Evolutionary conservation across 2,888 invertebrate species (phyloP).

Genomic region (Harpagoxenus sublaevis): DNA sequence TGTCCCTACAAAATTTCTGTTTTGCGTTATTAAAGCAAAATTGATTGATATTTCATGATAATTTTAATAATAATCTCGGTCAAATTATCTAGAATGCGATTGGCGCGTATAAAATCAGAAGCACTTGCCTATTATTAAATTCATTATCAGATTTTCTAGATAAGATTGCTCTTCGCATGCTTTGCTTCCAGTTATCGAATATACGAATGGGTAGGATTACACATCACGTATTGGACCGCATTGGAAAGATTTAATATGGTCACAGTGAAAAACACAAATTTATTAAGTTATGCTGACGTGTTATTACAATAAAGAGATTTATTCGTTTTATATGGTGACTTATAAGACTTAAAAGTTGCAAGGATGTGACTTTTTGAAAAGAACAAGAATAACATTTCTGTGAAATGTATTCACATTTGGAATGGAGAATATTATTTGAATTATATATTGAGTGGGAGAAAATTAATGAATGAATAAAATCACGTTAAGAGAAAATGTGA

Average conservation of each 20-base stretch:
- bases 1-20: neutral
- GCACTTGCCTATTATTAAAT: slow-evolving; percentile 18
- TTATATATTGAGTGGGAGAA: neutral
- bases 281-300: neutral
- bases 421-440: slow-evolving; percentile 1
- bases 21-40: slow-evolving; percentile 3
- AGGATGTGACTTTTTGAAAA: neutral
- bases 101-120: neutral
- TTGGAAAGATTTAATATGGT: neutral
- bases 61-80: neutral
- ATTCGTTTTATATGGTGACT: neutral
- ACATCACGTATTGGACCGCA: slow-evolving; percentile 4
- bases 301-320: neutral
- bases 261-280: neutral
- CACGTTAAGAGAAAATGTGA: neutral
- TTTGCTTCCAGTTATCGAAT: slow-evolving; percentile 32
- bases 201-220: neutral
- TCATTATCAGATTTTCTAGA: neutral
- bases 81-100: neutral
- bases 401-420: neutral
- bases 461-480: neutral
- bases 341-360: neutral
- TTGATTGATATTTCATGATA: neutral
- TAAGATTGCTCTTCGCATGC: neutral
- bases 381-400: neutral